Evolutionary conservation across 2,888 invertebrate species (phyloP).

Genomic region (Temnothorax unifasciatus): DNA sequence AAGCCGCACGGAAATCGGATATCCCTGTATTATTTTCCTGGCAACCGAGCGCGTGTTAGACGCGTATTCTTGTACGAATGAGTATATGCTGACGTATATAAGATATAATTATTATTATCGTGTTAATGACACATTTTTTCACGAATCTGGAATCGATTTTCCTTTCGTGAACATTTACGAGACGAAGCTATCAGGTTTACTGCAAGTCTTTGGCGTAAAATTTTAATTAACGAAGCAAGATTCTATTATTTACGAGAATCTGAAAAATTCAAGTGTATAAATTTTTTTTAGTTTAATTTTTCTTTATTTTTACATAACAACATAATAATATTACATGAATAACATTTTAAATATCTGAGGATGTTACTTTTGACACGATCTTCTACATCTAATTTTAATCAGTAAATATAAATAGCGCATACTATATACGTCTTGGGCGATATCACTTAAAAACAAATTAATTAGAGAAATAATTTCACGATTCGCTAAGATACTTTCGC

Average conservation of each 20-base stretch:
- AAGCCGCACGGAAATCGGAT: conserved; percentile 38
- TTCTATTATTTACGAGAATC: neutral
- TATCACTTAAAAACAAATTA: neutral
- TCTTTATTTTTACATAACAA: neutral
- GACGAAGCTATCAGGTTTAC: neutral
- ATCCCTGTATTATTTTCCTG: conserved; percentile 26
- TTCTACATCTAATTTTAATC: neutral
- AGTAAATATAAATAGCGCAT: neutral
- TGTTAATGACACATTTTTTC: neutral
- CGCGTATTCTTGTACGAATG: neutral
- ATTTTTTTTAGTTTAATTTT: conserved; percentile 1
- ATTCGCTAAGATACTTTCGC: neutral
- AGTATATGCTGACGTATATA: conserved; percentile 11
- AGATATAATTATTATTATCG: neutral
- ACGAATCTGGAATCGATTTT: neutral
- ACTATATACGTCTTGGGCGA: neutral
- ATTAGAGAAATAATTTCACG: conserved; percentile 20
- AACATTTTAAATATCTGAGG: neutral
- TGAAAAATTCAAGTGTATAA: neutral
- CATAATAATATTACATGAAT: neutral
- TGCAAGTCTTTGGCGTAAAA: neutral
- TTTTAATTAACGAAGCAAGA: neutral
- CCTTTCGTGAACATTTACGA: neutral
- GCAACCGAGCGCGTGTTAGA: neutral
- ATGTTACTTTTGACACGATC: neutral